These are phyloP conservation scores for Pseudomugil gertrudae DNA, from an alignment of 2,797 vertebrate species.

Conservation along the genomic window DNA sequence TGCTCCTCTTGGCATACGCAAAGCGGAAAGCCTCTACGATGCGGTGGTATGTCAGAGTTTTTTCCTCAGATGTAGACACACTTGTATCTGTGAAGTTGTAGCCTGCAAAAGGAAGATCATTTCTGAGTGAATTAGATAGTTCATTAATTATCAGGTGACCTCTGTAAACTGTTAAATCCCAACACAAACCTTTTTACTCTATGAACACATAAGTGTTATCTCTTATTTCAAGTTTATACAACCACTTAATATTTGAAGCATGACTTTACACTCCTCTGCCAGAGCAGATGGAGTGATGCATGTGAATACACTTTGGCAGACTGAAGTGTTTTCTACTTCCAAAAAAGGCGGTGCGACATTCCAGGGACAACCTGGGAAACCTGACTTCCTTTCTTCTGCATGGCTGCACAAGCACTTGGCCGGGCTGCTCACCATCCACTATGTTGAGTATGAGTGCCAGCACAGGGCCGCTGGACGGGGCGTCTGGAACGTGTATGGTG, in stretches of 20 bases:
- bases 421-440: constrained; percentile 86
- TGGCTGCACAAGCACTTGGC: constrained; percentile 53
- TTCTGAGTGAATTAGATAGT: constrained; percentile 2
- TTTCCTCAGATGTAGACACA: constrained; percentile 82
- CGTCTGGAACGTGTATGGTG: constrained; percentile 86
- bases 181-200: not conserved
- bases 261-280: constrained; percentile 31
- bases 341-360: constrained; percentile 36
- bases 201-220: constrained; percentile 22
- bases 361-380: constrained; percentile 64
- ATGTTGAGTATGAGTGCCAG: constrained; percentile 95
- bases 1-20: constrained; percentile 93
- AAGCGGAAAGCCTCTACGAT: constrained; percentile 96
- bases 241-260: constrained; percentile 35
- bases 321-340: constrained; percentile 41
- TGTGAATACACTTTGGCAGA: constrained; percentile 52
- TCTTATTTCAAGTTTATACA: constrained; percentile 26
- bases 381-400: constrained; percentile 61
- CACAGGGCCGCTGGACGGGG: constrained; percentile 92
- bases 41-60: constrained; percentile 93
- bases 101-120: constrained; percentile 77
- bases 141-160: not conserved
- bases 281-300: constrained; percentile 50
- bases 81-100: constrained; percentile 90
- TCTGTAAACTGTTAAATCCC: constrained; percentile 12